phyloP scores from a whole-genome alignment of 2,888 invertebrate genomes.

The Tipula confusa region DNA sequence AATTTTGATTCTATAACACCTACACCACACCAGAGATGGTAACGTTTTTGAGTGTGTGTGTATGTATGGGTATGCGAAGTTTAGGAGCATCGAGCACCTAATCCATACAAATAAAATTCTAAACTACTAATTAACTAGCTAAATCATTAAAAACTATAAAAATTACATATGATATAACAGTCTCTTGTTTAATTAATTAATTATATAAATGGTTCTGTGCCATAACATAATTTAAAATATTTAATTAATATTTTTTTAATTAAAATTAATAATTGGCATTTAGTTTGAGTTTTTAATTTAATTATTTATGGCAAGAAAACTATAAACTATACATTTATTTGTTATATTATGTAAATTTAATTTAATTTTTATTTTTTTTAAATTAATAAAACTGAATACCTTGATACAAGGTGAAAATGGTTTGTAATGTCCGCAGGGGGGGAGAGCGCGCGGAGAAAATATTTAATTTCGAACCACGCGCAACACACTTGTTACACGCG shows the following conservation, averaged over 20 bases:
- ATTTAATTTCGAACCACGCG: not conserved
- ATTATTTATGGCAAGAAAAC: constrained; percentile 25
- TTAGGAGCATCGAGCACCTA: not conserved
- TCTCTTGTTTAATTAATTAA: constrained; percentile 21
- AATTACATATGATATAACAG: not conserved
- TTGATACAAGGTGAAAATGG: constrained; percentile 25
- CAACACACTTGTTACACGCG: not conserved
- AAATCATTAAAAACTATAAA: not conserved
- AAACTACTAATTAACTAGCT: not conserved
- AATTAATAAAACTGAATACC: constrained; percentile 20
- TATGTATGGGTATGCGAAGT: too few species aligned
- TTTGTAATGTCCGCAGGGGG: not conserved
- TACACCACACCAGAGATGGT: not conserved
- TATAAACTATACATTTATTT: not conserved
- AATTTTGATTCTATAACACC: not conserved
- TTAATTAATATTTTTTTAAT: not conserved
- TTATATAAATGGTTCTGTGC: constrained; percentile 25
- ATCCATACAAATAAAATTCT: not conserved
- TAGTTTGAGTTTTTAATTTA: constrained; percentile 16
- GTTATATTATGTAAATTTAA: not conserved
- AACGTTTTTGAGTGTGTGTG: not conserved
- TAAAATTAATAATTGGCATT: constrained; percentile 20
- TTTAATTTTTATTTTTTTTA: not conserved
- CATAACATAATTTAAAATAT: constrained; percentile 9
- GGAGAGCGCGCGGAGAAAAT: too few species aligned